A percentile compares a stretch with the other conserved stretches of the same genome.
Evolutionary conservation across 2,888 invertebrate species (phyloP).

Genomic region (Acrobeloides nanus): DNA sequence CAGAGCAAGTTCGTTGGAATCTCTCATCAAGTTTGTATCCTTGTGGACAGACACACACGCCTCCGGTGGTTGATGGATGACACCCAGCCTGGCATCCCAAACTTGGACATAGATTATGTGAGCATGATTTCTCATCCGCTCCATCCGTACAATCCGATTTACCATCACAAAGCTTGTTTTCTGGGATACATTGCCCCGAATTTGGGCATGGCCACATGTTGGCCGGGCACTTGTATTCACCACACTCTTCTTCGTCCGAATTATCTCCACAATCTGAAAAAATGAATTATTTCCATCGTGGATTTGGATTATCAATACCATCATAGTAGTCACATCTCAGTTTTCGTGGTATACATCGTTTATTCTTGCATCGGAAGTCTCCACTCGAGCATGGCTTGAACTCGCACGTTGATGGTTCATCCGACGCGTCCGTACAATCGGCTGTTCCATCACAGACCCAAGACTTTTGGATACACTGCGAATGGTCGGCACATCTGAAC

Average conservation of each 20-base stretch:
- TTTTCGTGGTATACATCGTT: slow-evolving; percentile 54
- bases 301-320: slow-evolving; percentile 56
- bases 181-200: slow-evolving; percentile 83
- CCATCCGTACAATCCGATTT: slow-evolving; percentile 93
- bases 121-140: slow-evolving; percentile 68
- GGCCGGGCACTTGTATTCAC: slow-evolving; percentile 50
- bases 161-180: slow-evolving; percentile 87
- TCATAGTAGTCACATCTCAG: slow-evolving; percentile 66
- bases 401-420: slow-evolving; percentile 46
- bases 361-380: slow-evolving; percentile 54
- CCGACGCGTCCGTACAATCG: slow-evolving; percentile 79
- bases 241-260: slow-evolving; percentile 64
- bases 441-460: slow-evolving; percentile 65
- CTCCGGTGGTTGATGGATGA: slow-evolving; percentile 61
- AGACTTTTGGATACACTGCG: slow-evolving; percentile 75
- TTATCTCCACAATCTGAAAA: slow-evolving; percentile 78
- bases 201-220: slow-evolving; percentile 49
- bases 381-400: slow-evolving; percentile 51
- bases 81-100: slow-evolving; percentile 84
- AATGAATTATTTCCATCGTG: background rate
- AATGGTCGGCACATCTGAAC: slow-evolving; percentile 79
- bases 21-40: slow-evolving; percentile 76
- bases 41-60: slow-evolving; percentile 74
- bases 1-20: slow-evolving; percentile 72
- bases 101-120: slow-evolving; percentile 72